These are phyloP conservation scores for Deilephila elpenor DNA, from an alignment of 2,888 invertebrate species.

Conservation along the genomic window DNA sequence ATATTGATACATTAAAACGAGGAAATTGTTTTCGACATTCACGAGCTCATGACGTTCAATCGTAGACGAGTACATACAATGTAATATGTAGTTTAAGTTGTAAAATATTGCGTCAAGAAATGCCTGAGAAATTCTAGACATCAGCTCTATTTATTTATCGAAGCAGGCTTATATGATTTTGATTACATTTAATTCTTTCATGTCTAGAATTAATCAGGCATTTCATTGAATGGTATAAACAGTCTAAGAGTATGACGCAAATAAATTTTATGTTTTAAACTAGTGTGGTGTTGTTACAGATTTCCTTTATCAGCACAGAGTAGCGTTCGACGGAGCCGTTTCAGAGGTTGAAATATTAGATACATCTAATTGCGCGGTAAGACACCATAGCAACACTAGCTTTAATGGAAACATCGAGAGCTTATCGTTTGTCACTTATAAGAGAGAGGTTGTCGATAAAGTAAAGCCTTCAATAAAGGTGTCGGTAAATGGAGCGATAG, in stretches of 20 bases:
- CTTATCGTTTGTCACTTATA: conserved; percentile 25
- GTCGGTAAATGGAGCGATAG: conserved; percentile 68
- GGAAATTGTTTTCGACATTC: conserved; percentile 45
- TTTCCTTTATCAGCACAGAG: conserved; percentile 91
- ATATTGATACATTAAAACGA: conserved; percentile 56
- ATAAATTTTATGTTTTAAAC: not conserved
- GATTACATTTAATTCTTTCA: not conserved
- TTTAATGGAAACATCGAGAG: conserved; percentile 41
- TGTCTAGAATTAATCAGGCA: not conserved
- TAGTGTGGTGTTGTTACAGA: conserved; percentile 85
- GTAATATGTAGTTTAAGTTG: not conserved
- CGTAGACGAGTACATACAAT: not conserved
- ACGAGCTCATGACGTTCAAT: conserved; percentile 19
- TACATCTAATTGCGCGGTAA: conserved; percentile 92
- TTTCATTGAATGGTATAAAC: not conserved
- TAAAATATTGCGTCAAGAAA: not conserved
- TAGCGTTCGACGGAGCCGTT: conserved; percentile 90
- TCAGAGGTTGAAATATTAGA: conserved; percentile 92
- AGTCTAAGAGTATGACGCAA: not conserved
- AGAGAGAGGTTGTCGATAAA: conserved; percentile 36
- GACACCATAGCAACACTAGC: conserved; percentile 54
- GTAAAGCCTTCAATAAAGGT: conserved; percentile 35
- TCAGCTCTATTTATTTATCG: not conserved
- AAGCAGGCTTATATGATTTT: not conserved
- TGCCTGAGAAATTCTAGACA: not conserved